phyloP scores from a whole-genome alignment of 2,888 invertebrate species.

The Torymus texanus region DNA sequence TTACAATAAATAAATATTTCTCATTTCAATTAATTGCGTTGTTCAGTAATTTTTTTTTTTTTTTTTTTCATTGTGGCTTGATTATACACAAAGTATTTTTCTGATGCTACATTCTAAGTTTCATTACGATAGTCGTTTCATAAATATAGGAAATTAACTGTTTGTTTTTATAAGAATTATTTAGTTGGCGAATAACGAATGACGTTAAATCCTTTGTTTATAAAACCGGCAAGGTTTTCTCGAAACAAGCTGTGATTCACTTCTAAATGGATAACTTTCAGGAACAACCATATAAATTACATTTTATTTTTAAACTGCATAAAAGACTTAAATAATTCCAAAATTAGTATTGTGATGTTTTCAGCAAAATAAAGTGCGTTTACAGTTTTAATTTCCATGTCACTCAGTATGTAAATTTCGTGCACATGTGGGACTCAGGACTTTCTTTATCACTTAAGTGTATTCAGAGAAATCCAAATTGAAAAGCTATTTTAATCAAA shows the following conservation, averaged over 20 bases:
- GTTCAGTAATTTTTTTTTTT: no score
- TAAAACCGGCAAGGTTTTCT: constrained; percentile 47
- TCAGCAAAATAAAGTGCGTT: constrained; percentile 6
- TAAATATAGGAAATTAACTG: constrained; percentile 33
- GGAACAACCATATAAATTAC: constrained; percentile 35
- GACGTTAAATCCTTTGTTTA: constrained; percentile 49
- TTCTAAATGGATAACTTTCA: constrained; percentile 37
- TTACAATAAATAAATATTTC: no score
- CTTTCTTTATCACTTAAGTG: neutral
- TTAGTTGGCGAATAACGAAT: constrained; percentile 35
- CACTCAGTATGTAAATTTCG: neutral
- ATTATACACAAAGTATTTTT: neutral
- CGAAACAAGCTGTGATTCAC: constrained; percentile 45
- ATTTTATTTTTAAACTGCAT: constrained; percentile 44
- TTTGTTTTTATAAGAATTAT: constrained; percentile 38
- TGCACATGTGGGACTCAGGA: neutral
- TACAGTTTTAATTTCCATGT: constrained; percentile 28
- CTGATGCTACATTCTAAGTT: constrained; percentile 1
- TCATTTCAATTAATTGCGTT: no score
- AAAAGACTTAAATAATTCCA: constrained; percentile 42
- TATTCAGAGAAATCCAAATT: constrained; percentile 7
- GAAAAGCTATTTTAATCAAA: constrained; percentile 12
- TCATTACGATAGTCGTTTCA: constrained; percentile 24
- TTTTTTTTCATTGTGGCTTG: neutral
- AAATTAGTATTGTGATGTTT: constrained; percentile 45